Evolutionary conservation across 2,888 invertebrate species (phyloP).

Genomic region (Agapostemon virescens): DNA sequence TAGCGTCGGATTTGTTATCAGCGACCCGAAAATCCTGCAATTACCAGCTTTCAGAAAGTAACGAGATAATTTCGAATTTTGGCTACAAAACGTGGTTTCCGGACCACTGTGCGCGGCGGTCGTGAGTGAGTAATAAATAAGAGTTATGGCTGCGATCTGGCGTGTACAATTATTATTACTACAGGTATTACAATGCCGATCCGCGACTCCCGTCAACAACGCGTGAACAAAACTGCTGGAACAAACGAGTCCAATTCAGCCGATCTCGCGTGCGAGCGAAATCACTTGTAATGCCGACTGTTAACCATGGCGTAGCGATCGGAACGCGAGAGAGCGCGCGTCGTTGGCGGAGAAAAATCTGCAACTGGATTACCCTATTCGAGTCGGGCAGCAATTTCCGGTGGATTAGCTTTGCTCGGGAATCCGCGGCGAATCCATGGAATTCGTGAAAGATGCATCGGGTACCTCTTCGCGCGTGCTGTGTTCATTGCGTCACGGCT

Average conservation of each 20-base stretch:
- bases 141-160: no score
- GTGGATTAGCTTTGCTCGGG: slow-evolving; percentile 41
- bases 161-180: no score
- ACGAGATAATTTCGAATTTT: no score
- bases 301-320: neutral
- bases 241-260: neutral
- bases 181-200: neutral
- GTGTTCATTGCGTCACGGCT: slow-evolving; percentile 60
- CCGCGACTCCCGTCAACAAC: neutral
- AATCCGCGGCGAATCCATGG: slow-evolving; percentile 37
- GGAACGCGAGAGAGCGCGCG: neutral
- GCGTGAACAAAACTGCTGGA: neutral
- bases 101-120: no score
- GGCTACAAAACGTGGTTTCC: no score
- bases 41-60: no score
- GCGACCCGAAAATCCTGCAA: no score
- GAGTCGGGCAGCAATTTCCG: slow-evolving; percentile 54
- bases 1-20: no score
- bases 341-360: slow-evolving; percentile 2
- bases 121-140: no score
- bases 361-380: slow-evolving; percentile 38
- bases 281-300: neutral
- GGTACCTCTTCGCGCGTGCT: slow-evolving; percentile 37
- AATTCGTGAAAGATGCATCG: slow-evolving; percentile 54
- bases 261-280: neutral